Evolutionary conservation across 2,888 invertebrate genomes (phyloP).

Genomic region (Pyrrhia umbra): DNA sequence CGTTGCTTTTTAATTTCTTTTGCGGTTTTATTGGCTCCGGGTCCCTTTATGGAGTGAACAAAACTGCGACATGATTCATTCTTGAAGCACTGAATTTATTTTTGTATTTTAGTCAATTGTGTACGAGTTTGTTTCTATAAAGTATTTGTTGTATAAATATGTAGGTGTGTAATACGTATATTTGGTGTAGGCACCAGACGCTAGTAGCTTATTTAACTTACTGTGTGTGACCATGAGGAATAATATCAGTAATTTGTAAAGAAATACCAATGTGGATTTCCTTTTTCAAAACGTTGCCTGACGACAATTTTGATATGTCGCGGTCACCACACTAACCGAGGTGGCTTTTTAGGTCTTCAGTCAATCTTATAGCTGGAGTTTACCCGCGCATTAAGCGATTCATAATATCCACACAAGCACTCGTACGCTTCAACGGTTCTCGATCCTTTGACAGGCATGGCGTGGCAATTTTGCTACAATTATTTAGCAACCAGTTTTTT

Average conservation of each 20-base stretch:
- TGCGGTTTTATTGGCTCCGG: constrained; percentile 44
- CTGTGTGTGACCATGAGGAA: no score
- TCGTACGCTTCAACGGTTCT: constrained; percentile 38
- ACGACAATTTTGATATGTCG: background rate
- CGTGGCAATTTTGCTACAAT: constrained; percentile 31
- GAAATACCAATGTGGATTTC: background rate
- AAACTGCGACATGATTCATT: constrained; percentile 49
- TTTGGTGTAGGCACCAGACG: background rate
- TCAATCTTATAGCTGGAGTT: constrained; percentile 31
- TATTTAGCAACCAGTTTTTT: constrained; percentile 31
- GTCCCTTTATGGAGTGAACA: constrained; percentile 49
- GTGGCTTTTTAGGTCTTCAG: constrained; percentile 6
- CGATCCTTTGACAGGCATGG: constrained; percentile 41
- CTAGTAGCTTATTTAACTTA: no score
- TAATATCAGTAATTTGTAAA: no score
- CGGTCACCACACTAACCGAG: background rate
- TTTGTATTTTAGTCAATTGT: constrained; percentile 23
- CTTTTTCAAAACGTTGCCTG: background rate
- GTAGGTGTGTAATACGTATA: background rate
- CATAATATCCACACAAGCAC: constrained; percentile 38
- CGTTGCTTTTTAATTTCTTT: constrained; percentile 46
- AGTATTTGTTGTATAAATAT: background rate
- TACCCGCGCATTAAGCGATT: constrained; percentile 29
- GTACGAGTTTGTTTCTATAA: constrained; percentile 11
- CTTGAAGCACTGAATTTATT: constrained; percentile 32